A percentile compares a stretch with the other conserved stretches of the same genome.
Evolutionary conservation across 2,888 invertebrate genomes (phyloP).

Genomic region (Sarcophaga carnaria): DNA sequence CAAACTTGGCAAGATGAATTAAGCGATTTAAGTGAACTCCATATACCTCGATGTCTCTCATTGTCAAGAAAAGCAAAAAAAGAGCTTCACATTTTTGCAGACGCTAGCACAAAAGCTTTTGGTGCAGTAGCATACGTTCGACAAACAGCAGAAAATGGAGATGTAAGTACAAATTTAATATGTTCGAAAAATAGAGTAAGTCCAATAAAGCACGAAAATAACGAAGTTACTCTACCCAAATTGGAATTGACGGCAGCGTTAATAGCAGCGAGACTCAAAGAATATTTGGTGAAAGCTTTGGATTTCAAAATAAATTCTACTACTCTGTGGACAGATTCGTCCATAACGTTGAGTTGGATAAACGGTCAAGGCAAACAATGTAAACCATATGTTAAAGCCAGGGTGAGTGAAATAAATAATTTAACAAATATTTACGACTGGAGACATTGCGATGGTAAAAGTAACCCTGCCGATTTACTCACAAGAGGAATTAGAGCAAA

Average conservation of each 20-base stretch:
- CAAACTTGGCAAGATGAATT: conserved; percentile 38
- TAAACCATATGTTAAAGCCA: conserved; percentile 44
- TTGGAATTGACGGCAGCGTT: background rate
- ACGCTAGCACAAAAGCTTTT: conserved; percentile 62
- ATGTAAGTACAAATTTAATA: conserved; percentile 26
- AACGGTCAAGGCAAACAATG: no score
- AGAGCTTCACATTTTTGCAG: conserved; percentile 50
- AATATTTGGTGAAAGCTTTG: conserved; percentile 26
- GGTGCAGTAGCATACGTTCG: conserved; percentile 63
- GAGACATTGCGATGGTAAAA: conserved; percentile 17
- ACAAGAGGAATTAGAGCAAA: conserved; percentile 23
- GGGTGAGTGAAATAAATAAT: conserved; percentile 36
- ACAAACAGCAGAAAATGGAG: conserved; percentile 5
- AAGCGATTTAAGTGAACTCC: background rate
- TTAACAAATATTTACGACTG: conserved; percentile 33
- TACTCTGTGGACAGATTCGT: conserved; percentile 35
- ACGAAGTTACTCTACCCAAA: conserved; percentile 5
- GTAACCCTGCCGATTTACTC: background rate
- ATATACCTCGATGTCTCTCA: conserved; percentile 24
- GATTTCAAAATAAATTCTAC: conserved; percentile 46
- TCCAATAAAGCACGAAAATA: conserved; percentile 10
- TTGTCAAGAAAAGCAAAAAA: conserved; percentile 3
- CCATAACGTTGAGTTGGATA: conserved; percentile 36
- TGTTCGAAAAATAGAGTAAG: conserved; percentile 7
- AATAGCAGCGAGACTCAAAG: conserved; percentile 33